Evolutionary conservation across 2,888 invertebrate species (phyloP).

Genomic region (Trileptium ribeirensis): DNA sequence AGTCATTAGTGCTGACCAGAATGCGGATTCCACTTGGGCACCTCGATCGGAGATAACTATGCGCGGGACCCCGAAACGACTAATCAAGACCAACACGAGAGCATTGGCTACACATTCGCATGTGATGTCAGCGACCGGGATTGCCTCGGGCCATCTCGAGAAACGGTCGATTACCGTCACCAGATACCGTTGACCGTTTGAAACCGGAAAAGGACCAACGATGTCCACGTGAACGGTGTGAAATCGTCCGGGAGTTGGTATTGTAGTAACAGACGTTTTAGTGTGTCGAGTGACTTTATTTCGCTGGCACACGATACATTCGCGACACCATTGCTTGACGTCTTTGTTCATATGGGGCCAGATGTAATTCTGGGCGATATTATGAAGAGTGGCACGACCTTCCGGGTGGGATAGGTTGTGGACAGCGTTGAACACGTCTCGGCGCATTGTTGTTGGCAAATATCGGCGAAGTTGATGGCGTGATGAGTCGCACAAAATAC

Average conservation of each 20-base stretch:
- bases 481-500: background rate
- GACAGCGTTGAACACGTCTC: background rate
- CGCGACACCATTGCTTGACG: constrained; percentile 3
- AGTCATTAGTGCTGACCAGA: background rate
- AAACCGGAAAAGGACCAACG: constrained; percentile 11
- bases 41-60: constrained; percentile 1
- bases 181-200: background rate
- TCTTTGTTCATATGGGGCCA: constrained; percentile 6
- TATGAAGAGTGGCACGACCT: background rate
- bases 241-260: background rate
- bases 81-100: background rate
- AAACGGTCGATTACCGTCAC: constrained; percentile 8
- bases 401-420: constrained; percentile 1
- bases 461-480: background rate
- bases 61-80: background rate
- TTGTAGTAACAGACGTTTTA: constrained; percentile 1
- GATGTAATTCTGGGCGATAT: background rate
- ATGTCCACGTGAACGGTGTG: constrained; percentile 3
- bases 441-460: background rate
- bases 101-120: background rate
- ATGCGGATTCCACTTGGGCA: background rate
- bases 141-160: constrained; percentile 3
- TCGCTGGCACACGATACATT: background rate
- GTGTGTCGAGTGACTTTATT: constrained; percentile 3
- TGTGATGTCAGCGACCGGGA: constrained; percentile 4